phyloP scores from a whole-genome alignment of 2,113 vertebrate species.

The Hippoglossus stenolepis region DNA sequence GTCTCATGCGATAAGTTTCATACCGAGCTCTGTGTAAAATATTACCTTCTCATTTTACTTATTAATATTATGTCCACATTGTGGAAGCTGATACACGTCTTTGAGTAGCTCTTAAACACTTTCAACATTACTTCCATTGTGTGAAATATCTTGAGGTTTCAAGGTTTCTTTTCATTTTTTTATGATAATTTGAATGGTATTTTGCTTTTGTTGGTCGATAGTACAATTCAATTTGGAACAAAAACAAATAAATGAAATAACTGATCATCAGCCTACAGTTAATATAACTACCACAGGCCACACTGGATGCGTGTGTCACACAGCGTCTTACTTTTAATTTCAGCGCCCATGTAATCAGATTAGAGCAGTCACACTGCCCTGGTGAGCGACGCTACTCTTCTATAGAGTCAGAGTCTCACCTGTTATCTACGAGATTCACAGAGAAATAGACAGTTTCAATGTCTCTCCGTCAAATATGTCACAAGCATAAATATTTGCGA shows the following conservation, averaged over 20 bases:
- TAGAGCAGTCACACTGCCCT: no score
- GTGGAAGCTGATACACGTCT: no score
- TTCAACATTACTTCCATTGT: background rate
- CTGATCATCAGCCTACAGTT: background rate
- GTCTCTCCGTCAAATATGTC: no score
- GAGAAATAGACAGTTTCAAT: no score
- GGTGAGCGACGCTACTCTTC: no score
- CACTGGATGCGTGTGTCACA: no score
- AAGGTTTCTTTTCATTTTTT: no score
- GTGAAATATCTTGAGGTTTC: background rate
- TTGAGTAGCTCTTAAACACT: background rate
- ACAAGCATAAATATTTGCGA: no score
- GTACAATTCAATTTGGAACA: background rate
- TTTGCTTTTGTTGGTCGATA: background rate
- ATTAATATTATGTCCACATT: constrained; percentile 10
- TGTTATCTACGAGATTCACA: no score
- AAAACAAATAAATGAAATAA: background rate
- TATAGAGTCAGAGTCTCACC: no score
- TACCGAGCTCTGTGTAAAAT: background rate
- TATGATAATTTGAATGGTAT: background rate
- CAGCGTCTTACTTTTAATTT: no score
- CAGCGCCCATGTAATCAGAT: no score
- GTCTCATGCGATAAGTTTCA: background rate
- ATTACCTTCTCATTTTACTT: background rate
- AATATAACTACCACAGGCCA: background rate